Base-by-base conservation (phyloP, 1,140 invertebrate species). In the Dendrolimus kikuchii region DNA sequence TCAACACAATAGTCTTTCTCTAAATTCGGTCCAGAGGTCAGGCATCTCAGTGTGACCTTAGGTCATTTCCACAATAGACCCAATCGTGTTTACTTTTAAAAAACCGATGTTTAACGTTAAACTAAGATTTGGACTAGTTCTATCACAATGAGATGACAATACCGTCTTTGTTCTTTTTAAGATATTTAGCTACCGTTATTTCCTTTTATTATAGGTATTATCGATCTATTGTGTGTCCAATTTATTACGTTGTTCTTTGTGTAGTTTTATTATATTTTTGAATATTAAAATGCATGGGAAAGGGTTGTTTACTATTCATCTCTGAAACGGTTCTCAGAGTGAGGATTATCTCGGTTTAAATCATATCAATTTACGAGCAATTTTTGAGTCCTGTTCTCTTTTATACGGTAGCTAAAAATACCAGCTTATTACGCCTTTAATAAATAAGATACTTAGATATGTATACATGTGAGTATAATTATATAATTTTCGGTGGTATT, bases 211-310 rank as follows among this genome's bases (percentile, higher is more conserved):
- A 52, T 49, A 59, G 61, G 70, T 67, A 71, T 75, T 83, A 83
- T 83, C 65, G 80, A 81, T 83, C 68, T 74, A 69, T 82, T 82
- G 77, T 81, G 59, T 61, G 66, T 55, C 57, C 68, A 60, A 79
- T 82, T 82, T 82, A 82, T 77, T 61, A 62, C 53, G 70, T 67
- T 63, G 72, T 74, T 71, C 69, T 61, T 60, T 59, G 73, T 77
- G 59, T 68, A 65, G 46, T 71, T 71, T 68, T 57, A 61, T 55
- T 54, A 53, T 54, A 43, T 57, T 73, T 81, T 75, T 75, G 61
- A 77, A 79, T 79, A 77, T 71, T 75, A 71, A 79, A 60, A 62
- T 67, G 59, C 81, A 71, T 83, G 80, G 75, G 80, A 83, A 83
- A 54, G n/a, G 38, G 23, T 23, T 23, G 23, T 45, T 48, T 39